Evolutionary conservation across 2,888 invertebrate species (phyloP).

Genomic region (Hermaeophaga mercurialis): DNA sequence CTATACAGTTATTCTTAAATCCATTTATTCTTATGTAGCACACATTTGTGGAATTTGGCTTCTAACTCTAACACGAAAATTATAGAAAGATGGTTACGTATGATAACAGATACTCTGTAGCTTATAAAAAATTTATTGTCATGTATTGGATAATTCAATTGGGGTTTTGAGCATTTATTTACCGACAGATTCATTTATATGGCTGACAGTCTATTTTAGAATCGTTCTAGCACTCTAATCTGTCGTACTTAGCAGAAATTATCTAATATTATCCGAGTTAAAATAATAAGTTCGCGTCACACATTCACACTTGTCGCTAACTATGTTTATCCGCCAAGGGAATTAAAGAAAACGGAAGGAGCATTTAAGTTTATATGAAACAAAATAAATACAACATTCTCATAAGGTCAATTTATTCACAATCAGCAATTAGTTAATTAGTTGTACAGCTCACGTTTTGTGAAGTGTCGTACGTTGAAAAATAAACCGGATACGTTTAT

Average conservation of each 20-base stretch:
- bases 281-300: slow-evolving; percentile 57
- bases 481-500: slow-evolving; percentile 31
- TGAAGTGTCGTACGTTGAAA: slow-evolving; percentile 21
- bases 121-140: too few relatives aligned
- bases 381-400: slow-evolving; percentile 45
- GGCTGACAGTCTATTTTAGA: slow-evolving; percentile 4
- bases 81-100: too few relatives aligned
- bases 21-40: too few relatives aligned
- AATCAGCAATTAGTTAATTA: slow-evolving; percentile 32
- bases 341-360: slow-evolving; percentile 57
- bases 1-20: too few relatives aligned
- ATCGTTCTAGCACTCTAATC: slow-evolving; percentile 16
- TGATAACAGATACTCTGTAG: too few relatives aligned
- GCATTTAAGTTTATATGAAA: slow-evolving; percentile 54
- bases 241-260: slow-evolving; percentile 31
- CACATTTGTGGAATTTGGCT: too few relatives aligned
- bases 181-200: not conserved
- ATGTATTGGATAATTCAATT: too few relatives aligned
- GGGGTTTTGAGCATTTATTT: too few relatives aligned
- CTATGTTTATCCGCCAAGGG: slow-evolving; percentile 54
- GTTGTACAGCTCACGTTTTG: slow-evolving; percentile 11
- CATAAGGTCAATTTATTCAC: slow-evolving; percentile 44
- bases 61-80: too few relatives aligned
- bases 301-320: slow-evolving; percentile 55
- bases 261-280: slow-evolving; percentile 47